These are phyloP conservation scores for Orchesellides sinensis DNA, from an alignment of 2,888 invertebrate species.

Conservation along the genomic window DNA sequence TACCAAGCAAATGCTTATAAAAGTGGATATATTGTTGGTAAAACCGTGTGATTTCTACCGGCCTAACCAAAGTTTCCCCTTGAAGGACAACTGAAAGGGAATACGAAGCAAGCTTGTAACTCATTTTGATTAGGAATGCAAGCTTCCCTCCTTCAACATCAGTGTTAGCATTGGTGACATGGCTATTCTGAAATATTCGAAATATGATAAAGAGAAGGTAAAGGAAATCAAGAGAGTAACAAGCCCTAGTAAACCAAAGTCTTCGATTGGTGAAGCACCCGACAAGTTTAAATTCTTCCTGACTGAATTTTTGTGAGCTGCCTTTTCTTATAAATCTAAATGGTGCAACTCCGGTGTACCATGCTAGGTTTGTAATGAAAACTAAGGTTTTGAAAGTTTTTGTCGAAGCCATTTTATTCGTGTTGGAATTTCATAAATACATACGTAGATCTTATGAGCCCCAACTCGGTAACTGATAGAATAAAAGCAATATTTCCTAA, in stretches of 20 bases:
- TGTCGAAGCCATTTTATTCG: slow-evolving; percentile 17
- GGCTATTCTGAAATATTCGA: not conserved
- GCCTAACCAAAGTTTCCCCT: not conserved
- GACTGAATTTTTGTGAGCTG: not conserved
- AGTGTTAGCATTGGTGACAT: not conserved
- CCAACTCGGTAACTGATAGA: no score
- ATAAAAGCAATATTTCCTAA: no score
- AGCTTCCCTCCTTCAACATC: not conserved
- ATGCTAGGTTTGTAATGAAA: slow-evolving; percentile 22
- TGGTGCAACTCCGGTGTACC: not conserved
- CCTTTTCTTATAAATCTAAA: not conserved
- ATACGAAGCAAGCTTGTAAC: slow-evolving; percentile 14
- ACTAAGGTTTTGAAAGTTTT: slow-evolving; percentile 1
- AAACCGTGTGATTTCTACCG: slow-evolving; percentile 20
- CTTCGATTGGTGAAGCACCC: not conserved
- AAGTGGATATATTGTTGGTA: slow-evolving; percentile 3
- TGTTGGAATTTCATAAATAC: no score
- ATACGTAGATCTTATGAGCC: no score
- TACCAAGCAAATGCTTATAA: slow-evolving; percentile 26
- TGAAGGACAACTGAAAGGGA: slow-evolving; percentile 18
- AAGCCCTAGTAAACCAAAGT: not conserved
- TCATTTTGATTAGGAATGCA: slow-evolving; percentile 8
- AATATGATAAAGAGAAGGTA: not conserved
- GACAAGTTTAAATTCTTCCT: not conserved
- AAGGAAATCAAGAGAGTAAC: not conserved